A percentile compares a stretch with the other conserved stretches of the same genome.
Evolutionary conservation across 2,888 invertebrate species (phyloP).

Genomic region (Heliconius charithonia): DNA sequence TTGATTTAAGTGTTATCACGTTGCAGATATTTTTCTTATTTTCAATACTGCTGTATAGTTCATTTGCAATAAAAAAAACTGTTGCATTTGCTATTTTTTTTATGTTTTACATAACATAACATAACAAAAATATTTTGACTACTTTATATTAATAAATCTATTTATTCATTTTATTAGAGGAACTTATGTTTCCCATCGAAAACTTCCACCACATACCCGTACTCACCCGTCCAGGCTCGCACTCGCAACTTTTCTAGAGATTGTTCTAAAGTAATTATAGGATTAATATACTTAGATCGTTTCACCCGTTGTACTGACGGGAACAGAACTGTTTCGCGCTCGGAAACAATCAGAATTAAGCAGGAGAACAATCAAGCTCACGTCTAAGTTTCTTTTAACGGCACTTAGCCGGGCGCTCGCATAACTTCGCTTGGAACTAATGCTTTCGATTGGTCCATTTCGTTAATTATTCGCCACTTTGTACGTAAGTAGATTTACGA

Average conservation of each 20-base stretch:
- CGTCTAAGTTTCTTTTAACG: slow-evolving; percentile 83
- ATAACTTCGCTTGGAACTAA: slow-evolving; percentile 80
- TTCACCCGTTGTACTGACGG: slow-evolving; percentile 69
- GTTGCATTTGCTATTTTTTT: background rate
- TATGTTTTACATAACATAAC: background rate
- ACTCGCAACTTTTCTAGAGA: slow-evolving; percentile 72
- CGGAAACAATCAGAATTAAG: slow-evolving; percentile 81
- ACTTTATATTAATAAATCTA: background rate
- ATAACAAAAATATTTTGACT: background rate
- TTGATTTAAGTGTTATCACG: slow-evolving; percentile 41
- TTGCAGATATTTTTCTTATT: slow-evolving; percentile 16
- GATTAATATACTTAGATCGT: slow-evolving; percentile 78
- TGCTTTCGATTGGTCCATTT: slow-evolving; percentile 82
- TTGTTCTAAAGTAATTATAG: slow-evolving; percentile 83
- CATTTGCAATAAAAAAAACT: too few relatives aligned
- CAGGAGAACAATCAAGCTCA: slow-evolving; percentile 77
- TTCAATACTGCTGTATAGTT: background rate
- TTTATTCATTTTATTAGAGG: slow-evolving; percentile 51
- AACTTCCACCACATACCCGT: slow-evolving; percentile 68
- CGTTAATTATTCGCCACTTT: slow-evolving; percentile 84
- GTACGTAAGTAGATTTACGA: slow-evolving; percentile 83
- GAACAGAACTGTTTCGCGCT: slow-evolving; percentile 73
- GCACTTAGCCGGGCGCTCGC: slow-evolving; percentile 76
- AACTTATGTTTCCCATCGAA: slow-evolving; percentile 72
- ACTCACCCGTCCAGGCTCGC: slow-evolving; percentile 60